phyloP scores from a whole-genome alignment of 2,797 vertebrate genomes.

The Ctenopoma kingsleyae region DNA sequence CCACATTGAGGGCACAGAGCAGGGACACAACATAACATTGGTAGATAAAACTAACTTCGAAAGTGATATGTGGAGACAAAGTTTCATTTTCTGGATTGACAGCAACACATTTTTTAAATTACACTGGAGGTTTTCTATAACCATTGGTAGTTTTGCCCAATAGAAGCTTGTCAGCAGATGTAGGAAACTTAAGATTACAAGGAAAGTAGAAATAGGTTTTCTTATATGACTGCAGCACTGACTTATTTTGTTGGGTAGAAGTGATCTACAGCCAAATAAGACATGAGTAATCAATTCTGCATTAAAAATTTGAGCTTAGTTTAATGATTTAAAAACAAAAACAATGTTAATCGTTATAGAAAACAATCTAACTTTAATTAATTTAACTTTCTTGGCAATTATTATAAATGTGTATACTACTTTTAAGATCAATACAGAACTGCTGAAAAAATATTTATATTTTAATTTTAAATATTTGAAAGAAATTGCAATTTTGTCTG shows the following conservation, averaged over 20 bases:
- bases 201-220: too few relatives aligned
- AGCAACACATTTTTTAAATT: constrained; percentile 5
- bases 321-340: background rate
- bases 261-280: background rate
- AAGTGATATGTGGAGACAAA: background rate
- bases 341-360: background rate
- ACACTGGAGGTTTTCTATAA: constrained; percentile 4
- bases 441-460: background rate
- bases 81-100: background rate
- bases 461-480: background rate
- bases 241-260: background rate
- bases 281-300: background rate
- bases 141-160: background rate
- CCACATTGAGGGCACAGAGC: background rate
- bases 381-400: background rate
- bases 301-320: background rate
- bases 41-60: background rate
- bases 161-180: background rate
- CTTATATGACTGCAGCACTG: background rate
- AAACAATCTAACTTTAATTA: background rate
- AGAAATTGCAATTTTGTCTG: background rate
- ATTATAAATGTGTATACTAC: background rate
- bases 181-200: too few relatives aligned
- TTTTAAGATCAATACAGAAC: background rate
- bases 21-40: background rate